These are phyloP conservation scores for Dromococcyx pavoninus DNA, from an alignment of 2,797 vertebrate genomes.

Conservation along the genomic window DNA sequence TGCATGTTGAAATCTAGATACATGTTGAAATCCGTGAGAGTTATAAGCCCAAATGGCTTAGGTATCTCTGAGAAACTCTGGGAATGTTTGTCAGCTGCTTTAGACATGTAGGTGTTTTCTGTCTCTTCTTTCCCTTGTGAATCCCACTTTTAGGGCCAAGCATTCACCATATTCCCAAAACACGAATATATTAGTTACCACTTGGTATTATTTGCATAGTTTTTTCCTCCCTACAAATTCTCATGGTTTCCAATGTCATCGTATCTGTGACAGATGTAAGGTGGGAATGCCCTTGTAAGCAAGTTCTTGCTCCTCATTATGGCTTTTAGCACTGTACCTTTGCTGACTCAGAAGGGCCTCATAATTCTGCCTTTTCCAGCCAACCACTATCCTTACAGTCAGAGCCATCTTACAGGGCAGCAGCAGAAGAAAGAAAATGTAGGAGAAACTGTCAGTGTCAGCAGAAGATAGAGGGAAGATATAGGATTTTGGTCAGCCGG, in stretches of 20 bases:
- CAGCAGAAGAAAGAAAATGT: not conserved
- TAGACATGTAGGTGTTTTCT: slow-evolving; percentile 14
- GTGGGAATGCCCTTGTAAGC: not conserved
- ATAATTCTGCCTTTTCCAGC: not conserved
- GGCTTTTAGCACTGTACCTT: not conserved
- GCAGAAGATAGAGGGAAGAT: not conserved
- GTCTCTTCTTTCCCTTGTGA: slow-evolving; percentile 1
- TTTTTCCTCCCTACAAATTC: slow-evolving; percentile 12
- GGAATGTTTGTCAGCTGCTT: not conserved
- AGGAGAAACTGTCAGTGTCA: not conserved
- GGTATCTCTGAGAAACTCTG: not conserved
- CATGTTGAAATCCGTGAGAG: not conserved
- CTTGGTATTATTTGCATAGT: slow-evolving; percentile 20
- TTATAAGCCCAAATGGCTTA: not conserved
- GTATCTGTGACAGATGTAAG: not conserved
- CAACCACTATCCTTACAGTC: not conserved
- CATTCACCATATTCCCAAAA: not conserved
- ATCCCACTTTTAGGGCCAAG: not conserved
- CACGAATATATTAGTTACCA: not conserved
- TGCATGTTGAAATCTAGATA: not conserved
- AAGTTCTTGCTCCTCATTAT: not conserved
- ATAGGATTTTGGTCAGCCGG: not conserved
- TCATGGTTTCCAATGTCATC: not conserved
- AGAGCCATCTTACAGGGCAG: not conserved
- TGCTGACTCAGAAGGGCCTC: slow-evolving; percentile 7